Evolutionary conservation across 2,797 vertebrate species (phyloP), one percentile per base, ranked within the genome.

Genomic region (Eupleurogrammus muticus): DNA sequence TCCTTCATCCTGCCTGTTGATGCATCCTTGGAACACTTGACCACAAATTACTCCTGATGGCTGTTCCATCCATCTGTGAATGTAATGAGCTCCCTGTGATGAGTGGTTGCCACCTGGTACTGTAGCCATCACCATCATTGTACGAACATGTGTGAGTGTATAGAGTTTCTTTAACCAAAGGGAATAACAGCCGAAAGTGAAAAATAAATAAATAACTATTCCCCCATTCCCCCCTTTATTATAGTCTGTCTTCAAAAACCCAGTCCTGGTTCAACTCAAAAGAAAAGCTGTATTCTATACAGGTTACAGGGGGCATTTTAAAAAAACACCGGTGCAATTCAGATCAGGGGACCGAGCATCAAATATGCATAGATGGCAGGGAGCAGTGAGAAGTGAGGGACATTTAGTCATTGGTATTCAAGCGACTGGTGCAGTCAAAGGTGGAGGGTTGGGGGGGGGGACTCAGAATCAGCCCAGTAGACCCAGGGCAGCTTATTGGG

Each of bases 401-500:
- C 82, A 79, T 13, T 32, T 58, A 60, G 74, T 87, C 80, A 89
- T 93, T 92, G 82, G 88, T 93, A 92, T 93, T 92, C 91, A n/a
- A 60, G 85, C 9, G 70, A 82, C 85, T 77, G 63, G 60, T 71
- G 78, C 80, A 86, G 87, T 87, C 85, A 87, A 84, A 92, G 88
- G 86, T 90, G 81, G 64, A 87, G 83, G 85, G 75, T 84, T 84
- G 82, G 66, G 82, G 70, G 73, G n/a, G 66, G 86, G 73, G 83
- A 81, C 88, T 89, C 80, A 68, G 82, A 85, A 85, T 88, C 86
- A 89, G 89, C 88, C 83, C 85, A 67, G 77, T 71, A 85, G 88
- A 90, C 85, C 88, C 90, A 87, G 79, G 76, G 84, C 86, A 90
- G 89, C 91, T 94, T 94, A 93, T 76, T 87, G 88, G 89, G 89